Conservation (phyloP, 2,888 invertebrate genomes). For the Calameuta pallipes region DNA sequence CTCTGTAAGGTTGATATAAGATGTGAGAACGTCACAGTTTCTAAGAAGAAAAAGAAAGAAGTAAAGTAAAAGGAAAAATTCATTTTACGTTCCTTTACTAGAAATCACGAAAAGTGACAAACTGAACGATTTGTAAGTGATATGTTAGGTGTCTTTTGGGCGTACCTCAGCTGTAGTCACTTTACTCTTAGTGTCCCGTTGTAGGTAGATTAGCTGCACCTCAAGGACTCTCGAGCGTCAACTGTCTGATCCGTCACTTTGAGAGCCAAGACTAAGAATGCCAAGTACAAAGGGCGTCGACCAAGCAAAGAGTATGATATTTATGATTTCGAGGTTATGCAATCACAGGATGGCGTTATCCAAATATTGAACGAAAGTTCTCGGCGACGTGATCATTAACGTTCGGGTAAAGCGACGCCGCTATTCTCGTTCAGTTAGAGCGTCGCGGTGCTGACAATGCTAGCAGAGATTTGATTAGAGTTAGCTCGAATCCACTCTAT, state of each 20-base stretch:
- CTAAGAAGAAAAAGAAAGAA: background rate
- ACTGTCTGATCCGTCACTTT: background rate
- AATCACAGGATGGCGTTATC: background rate
- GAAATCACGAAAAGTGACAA: background rate
- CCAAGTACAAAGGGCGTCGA: background rate
- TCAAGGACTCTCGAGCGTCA: background rate
- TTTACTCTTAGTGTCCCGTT: background rate
- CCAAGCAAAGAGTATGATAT: background rate
- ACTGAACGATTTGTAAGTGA: background rate
- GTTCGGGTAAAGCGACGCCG: background rate
- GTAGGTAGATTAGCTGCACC: background rate
- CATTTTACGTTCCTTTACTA: background rate
- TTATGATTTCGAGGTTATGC: background rate
- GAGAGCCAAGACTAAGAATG: background rate
- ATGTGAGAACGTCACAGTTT: background rate
- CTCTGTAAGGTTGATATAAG: background rate
- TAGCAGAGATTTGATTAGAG: slow-evolving; percentile 35
- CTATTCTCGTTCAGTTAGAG: background rate
- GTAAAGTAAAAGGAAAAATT: background rate
- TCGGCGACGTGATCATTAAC: background rate
- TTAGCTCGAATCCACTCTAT: background rate
- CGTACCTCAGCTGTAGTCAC: background rate
- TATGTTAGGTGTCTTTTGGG: background rate
- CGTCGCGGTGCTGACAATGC: background rate
- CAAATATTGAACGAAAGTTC: background rate